phyloP scores from a whole-genome alignment of 1,140 invertebrate genomes.

The Eueides isabella region DNA sequence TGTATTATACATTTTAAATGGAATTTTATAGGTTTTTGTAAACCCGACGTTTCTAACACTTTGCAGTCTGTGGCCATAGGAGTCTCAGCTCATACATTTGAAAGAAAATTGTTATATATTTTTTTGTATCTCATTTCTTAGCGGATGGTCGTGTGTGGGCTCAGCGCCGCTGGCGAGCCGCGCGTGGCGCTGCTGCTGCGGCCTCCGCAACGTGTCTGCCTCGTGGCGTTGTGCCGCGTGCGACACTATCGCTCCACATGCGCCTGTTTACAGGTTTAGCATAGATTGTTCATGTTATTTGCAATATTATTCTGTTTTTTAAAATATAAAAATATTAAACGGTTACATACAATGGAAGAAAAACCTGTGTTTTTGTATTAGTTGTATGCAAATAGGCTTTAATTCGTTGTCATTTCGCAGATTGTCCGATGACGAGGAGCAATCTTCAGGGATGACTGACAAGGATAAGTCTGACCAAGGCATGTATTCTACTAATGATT shows the following conservation, averaged over 20 bases:
- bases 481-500: conserved; percentile 19
- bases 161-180: conserved; percentile 76
- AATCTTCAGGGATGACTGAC: conserved; percentile 79
- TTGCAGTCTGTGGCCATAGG: too few species aligned
- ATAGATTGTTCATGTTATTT: too few species aligned
- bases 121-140: conserved; percentile 33
- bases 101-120: too few species aligned
- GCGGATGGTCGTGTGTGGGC: conserved; percentile 77
- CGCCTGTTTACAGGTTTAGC: conserved; percentile 74
- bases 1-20: too few species aligned
- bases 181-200: conserved; percentile 77
- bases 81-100: too few species aligned
- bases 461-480: conserved; percentile 75
- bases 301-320: too few species aligned
- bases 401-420: conserved; percentile 43
- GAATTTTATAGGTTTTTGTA: too few species aligned
- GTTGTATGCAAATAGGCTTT: not conserved
- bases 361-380: too few species aligned
- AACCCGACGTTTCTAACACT: too few species aligned
- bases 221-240: conserved; percentile 80
- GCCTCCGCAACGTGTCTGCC: conserved; percentile 75
- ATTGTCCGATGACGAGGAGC: conserved; percentile 77
- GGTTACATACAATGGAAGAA: too few species aligned
- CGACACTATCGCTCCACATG: conserved; percentile 76
- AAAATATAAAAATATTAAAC: too few species aligned